phyloP scores from a whole-genome alignment of 2,888 invertebrate species.

The Pimpla rufipes region DNA sequence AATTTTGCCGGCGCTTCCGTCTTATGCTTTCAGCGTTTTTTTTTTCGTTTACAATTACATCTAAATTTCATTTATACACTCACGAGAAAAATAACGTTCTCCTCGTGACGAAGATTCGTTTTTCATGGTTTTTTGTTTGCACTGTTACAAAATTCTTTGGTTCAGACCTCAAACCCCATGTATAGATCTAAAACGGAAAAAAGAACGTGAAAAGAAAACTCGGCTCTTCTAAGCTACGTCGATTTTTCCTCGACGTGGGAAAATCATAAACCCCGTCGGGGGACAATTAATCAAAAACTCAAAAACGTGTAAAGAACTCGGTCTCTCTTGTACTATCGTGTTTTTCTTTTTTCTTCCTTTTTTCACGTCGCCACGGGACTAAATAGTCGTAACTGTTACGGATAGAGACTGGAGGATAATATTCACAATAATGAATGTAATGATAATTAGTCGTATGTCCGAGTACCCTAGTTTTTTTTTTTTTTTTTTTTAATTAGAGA shows the following conservation, averaged over 20 bases:
- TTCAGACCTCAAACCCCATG: slow-evolving; percentile 77
- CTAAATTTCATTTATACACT: slow-evolving; percentile 64
- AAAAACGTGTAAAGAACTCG: slow-evolving; percentile 13
- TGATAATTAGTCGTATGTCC: slow-evolving; percentile 74
- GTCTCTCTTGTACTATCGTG: slow-evolving; percentile 49
- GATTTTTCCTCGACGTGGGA: slow-evolving; percentile 61
- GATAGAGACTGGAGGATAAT: slow-evolving; percentile 78
- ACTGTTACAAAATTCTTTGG: slow-evolving; percentile 81
- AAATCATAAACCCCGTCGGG: slow-evolving; percentile 74
- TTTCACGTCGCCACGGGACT: slow-evolving; percentile 75
- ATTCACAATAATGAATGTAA: slow-evolving; percentile 79
- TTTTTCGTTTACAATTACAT: slow-evolving; percentile 52
- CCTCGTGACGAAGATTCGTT: slow-evolving; percentile 35
- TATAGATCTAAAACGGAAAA: slow-evolving; percentile 64
- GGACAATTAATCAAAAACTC: slow-evolving; percentile 17
- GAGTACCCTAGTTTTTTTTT: slow-evolving; percentile 1
- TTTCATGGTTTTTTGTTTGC: too few species aligned
- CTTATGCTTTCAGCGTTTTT: slow-evolving; percentile 44
- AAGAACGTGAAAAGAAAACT: slow-evolving; percentile 61
- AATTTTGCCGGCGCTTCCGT: not conserved
- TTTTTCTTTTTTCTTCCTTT: slow-evolving; percentile 72
- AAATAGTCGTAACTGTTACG: slow-evolving; percentile 76
- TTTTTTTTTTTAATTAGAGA: slow-evolving; percentile 20
- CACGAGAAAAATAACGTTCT: slow-evolving; percentile 54
- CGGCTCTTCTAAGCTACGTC: slow-evolving; percentile 70